These are phyloP conservation scores for Cataglyphis livida DNA, from an alignment of 2,888 invertebrate species.

Conservation along the genomic window DNA sequence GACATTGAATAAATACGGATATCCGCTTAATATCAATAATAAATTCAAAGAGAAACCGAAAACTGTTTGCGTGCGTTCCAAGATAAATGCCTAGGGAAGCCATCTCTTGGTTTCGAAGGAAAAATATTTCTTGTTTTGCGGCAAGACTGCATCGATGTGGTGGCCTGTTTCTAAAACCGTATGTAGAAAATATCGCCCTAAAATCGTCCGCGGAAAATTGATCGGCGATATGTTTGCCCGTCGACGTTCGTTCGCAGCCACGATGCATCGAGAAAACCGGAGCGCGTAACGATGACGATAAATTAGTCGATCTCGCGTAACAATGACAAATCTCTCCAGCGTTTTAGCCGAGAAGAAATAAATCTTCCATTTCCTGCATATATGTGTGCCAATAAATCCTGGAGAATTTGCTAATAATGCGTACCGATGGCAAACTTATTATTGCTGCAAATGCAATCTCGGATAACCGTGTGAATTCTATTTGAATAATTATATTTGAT, in stretches of 20 bases:
- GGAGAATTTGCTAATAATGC: background rate
- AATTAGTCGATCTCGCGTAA: constrained; percentile 34
- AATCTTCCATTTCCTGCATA: constrained; percentile 15
- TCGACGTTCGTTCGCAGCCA: background rate
- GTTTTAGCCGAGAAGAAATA: background rate
- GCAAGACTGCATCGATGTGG: background rate
- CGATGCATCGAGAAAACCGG: background rate
- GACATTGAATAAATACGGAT: background rate
- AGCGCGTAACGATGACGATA: background rate
- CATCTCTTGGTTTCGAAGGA: background rate
- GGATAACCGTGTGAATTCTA: background rate
- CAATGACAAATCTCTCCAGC: constrained; percentile 3
- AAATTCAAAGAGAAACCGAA: constrained; percentile 1
- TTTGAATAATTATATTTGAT: background rate
- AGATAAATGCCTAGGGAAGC: constrained; percentile 17
- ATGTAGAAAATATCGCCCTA: constrained; percentile 33
- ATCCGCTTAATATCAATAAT: constrained; percentile 3
- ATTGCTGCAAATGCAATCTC: background rate
- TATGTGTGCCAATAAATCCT: constrained; percentile 5
- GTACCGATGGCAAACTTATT: background rate
- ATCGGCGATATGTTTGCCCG: constrained; percentile 33
- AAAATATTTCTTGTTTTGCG: constrained; percentile 10
- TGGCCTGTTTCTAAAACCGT: constrained; percentile 25
- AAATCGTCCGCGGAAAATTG: constrained; percentile 27
- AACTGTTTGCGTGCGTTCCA: constrained; percentile 12